Base-by-base conservation (phyloP, 2,888 invertebrate genomes). In the Deilephila porcellus region DNA sequence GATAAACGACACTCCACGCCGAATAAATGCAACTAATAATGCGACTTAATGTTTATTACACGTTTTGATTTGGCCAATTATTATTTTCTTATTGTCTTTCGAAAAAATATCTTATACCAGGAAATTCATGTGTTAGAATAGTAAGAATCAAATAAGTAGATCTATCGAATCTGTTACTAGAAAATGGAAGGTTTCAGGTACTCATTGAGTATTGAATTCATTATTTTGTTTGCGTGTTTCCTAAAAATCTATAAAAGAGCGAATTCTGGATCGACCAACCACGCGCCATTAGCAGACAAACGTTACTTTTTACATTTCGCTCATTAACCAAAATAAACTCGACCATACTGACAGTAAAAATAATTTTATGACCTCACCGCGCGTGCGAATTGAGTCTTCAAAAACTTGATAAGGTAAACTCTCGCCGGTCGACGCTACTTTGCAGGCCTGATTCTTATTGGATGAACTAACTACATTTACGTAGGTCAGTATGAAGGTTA, bases 291-390 rank as follows among this genome's bases (percentile, higher is more conserved):
- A 20, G 45, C 1, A 67, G 17, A 52, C 1, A 11, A 25, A 52
- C 52, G 45, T 17, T 25, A 67, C 52, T 67, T 52, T 67, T 52
- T 67, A 29, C 6, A n/a, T 45, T 67, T 67, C 20, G 25, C 25
- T 67, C 52, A 67, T 67, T 67, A 67, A 45, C 45, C 45, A 67
- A 64, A 67, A 67, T 25, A 67, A 67, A 67, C 25, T 67, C 20
- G 5, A 14, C 17, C 63, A 37, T 17, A 6, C 64, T n/a, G 20
- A 20, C 11, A 45, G 14, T 29, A 25, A 67, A 64, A 67, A 67
- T 52, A 25, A 67, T 67, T 52, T 52, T 67, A 52, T 4, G 14
- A 67, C 45, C 14, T 52, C 25, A 20, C 25, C 63, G 19, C n/a
- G 17, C 67, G 52, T 67, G 11, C 25, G 45, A 45, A 67, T 25